phyloP scores from a whole-genome alignment of 2,113 vertebrate genomes.

The Agapornis roseicollis region DNA sequence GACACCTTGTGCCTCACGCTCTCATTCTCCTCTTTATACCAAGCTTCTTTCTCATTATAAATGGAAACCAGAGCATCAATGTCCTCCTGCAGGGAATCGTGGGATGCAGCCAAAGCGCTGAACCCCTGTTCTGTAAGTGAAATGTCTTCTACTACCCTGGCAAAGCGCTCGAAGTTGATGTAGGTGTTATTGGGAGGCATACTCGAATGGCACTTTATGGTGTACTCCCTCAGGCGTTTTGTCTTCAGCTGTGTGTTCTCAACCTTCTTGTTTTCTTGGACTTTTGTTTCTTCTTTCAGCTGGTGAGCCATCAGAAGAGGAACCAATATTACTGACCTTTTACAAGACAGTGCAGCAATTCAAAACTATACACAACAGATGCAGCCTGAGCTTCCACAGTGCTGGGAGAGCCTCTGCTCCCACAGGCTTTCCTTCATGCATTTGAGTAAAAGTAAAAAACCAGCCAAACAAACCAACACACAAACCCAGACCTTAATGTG shows the following conservation, averaged over 20 bases:
- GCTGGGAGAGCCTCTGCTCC: constrained; percentile 23
- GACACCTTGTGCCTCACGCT: constrained; percentile 80
- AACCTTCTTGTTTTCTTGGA: constrained; percentile 63
- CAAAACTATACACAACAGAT: constrained; percentile 10
- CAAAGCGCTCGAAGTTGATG: constrained; percentile 86
- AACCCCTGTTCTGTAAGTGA: constrained; percentile 67
- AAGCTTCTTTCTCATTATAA: constrained; percentile 86
- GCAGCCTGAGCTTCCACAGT: constrained; percentile 11
- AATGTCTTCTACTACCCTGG: constrained; percentile 80
- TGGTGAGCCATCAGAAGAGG: constrained; percentile 81
- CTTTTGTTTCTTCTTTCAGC: constrained; percentile 71
- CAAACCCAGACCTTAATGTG: neutral
- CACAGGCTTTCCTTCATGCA: constrained; percentile 51
- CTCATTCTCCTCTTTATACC: constrained; percentile 87
- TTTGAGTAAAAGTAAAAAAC: neutral
- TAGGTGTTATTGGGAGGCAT: constrained; percentile 89
- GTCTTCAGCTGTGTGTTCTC: constrained; percentile 83
- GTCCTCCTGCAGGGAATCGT: constrained; percentile 80
- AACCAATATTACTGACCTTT: constrained; percentile 71
- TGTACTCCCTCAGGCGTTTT: constrained; percentile 86
- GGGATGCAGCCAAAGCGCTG: constrained; percentile 64
- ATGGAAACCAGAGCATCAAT: constrained; percentile 84
- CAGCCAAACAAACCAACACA: neutral
- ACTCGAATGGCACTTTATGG: constrained; percentile 86
- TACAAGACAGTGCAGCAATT: neutral